phyloP scores from a whole-genome alignment of 1,140 invertebrate genomes.

The Aphidius gifuensis region DNA sequence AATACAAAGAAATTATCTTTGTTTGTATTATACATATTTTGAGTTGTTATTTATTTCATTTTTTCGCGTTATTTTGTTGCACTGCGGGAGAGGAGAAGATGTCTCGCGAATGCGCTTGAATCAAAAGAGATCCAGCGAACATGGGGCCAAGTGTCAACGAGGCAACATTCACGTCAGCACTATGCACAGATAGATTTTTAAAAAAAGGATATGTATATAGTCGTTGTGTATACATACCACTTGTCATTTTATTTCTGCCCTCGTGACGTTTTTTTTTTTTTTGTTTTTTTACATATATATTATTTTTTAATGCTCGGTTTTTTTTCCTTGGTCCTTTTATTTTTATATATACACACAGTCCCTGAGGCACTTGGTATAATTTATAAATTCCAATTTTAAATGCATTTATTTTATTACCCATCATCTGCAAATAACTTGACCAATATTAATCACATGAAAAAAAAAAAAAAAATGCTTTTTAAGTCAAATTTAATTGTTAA shows the following conservation, averaged over 20 bases:
- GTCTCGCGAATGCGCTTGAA: conserved; percentile 23
- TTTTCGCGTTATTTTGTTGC: conserved; percentile 26
- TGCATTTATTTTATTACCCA: too few species aligned
- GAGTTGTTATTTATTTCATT: not conserved
- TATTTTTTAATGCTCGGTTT: too few species aligned
- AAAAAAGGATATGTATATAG: not conserved
- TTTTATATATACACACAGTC: too few species aligned
- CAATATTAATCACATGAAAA: not conserved
- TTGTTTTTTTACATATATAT: not conserved
- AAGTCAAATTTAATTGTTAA: too few species aligned
- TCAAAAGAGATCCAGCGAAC: conserved; percentile 30
- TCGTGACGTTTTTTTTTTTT: not conserved
- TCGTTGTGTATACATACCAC: too few species aligned
- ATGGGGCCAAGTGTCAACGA: conserved; percentile 32
- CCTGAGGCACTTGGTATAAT: too few species aligned
- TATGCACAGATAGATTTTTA: too few species aligned
- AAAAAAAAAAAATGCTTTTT: not conserved
- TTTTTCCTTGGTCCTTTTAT: too few species aligned
- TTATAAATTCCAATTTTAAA: too few species aligned
- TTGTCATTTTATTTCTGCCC: not conserved
- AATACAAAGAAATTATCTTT: not conserved
- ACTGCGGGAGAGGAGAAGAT: conserved; percentile 29
- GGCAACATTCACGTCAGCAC: conserved; percentile 14
- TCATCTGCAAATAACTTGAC: too few species aligned
- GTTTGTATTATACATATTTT: not conserved